Base-by-base conservation (phyloP, 2,797 vertebrate genomes). In the Anguilla marmorata region DNA sequence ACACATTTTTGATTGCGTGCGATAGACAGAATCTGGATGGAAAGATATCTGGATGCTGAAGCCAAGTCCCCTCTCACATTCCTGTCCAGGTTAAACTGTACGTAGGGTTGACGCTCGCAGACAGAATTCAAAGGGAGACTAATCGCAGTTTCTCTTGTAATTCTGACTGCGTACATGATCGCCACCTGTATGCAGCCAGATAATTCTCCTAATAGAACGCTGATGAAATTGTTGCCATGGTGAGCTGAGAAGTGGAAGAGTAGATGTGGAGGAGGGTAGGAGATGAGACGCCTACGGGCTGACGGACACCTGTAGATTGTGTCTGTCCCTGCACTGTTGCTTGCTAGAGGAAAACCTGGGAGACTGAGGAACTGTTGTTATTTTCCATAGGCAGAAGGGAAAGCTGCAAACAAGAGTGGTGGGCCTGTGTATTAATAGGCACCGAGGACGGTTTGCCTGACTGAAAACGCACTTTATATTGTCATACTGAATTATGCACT, bases 181-280 rank as follows among this genome's bases (percentile, higher is more conserved):
- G 9, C 12, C 74, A 37, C 74, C 30, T 3, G 19, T 33, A 16
- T 76, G 74, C 33, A 16, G 19, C 74, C 19, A 14, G 74, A 76
- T 76, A 33, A 19, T 6, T 41, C 33, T 76, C 33, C 74, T 41
- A 41, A 16, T 76, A 76, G 74, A 37, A 76, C 33, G 37, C 37
- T 37, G 74, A 19, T 76, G 37, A 41, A 76, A 41, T 9, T 76
- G 74, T 76, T 76, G 74, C 74, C 74, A 76, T 76, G 74, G 74
- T 19, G 33, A 41, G 37, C 14, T 41, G 33, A 76, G 74, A 16
- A 6, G 12, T 33, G 41, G 8, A 33, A 76, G 12, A n/a, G 74
- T 21, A 76, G 74, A 41, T 30, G 33, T 33, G 30, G 11, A 4
- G 69, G 30, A 41, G 7, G 74, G 33, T 7, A 41, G 33, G 16